These are phyloP conservation scores for Leptosomus discolor DNA, from an alignment of 2,113 vertebrate species.

Conservation along the genomic window DNA sequence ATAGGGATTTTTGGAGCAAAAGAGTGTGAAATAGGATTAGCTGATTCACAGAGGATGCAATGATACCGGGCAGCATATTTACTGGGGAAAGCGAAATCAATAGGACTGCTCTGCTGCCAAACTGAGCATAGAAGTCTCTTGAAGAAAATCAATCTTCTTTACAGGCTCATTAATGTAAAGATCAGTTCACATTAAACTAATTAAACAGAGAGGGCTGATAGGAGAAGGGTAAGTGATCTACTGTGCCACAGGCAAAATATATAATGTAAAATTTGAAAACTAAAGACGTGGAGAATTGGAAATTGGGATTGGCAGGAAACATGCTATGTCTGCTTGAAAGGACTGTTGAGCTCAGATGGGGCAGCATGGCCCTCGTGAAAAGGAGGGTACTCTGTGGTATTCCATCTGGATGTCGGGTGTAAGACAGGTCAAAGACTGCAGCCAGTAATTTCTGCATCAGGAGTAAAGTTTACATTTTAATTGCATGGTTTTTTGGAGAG, in stretches of 20 bases:
- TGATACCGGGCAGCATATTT: slow-evolving; percentile 1
- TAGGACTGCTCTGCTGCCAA: slow-evolving; percentile 50
- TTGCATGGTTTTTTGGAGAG: not conserved
- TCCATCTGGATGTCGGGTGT: fast-evolving
- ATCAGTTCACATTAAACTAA: slow-evolving; percentile 70
- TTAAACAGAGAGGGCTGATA: slow-evolving; percentile 59
- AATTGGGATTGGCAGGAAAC: not conserved
- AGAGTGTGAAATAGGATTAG: slow-evolving; percentile 71
- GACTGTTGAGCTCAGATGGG: not conserved
- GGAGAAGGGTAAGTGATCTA: not conserved
- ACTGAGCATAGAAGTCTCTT: slow-evolving; percentile 46
- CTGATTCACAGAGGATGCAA: slow-evolving; percentile 38
- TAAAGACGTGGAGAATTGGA: not conserved
- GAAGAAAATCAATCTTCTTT: slow-evolving; percentile 66
- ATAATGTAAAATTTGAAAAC: not conserved
- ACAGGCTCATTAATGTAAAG: slow-evolving; percentile 63
- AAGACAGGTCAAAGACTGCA: not conserved
- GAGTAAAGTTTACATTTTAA: not conserved
- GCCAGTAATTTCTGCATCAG: not conserved
- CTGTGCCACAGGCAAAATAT: not conserved
- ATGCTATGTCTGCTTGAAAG: not conserved
- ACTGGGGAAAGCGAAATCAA: slow-evolving; percentile 51
- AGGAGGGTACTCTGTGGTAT: fast-evolving
- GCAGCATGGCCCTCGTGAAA: not conserved
- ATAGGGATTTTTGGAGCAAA: slow-evolving; percentile 14